Evolutionary conservation across 2,113 vertebrate species (phyloP), one percentile per base, ranked within the genome.

Genomic region (Gopherus evgoodei): DNA sequence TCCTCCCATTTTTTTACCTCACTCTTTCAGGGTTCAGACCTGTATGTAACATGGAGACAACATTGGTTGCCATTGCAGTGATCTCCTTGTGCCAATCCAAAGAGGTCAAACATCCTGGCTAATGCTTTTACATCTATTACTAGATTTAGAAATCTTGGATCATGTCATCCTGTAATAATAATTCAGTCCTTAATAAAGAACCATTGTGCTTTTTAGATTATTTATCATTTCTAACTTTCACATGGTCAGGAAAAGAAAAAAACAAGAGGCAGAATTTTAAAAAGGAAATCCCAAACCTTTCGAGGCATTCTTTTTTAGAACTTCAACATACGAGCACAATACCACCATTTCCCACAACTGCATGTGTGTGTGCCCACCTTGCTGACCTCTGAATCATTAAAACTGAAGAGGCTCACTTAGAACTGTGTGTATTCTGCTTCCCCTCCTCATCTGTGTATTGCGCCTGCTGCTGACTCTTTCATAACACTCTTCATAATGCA

Each of bases 351-450:
- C 90, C 44, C 93, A 89, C 52, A 83, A 25, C 38, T 81, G 22
- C 38, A 12, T 47, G 25, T 78, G 25, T 27, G 13, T 47, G 11
- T 47, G 5, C 9, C 16, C 85, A 91, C 35, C 47, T 88, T 91
- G 93, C 59, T 95, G 94, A 95, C 81, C 79, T 93, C 56, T 0
- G 1, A 31, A 44, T 88, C 81, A 93, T 97, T 96, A 96, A 96
- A 96, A 84, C 95, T 97, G 92, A 94, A 96, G 80, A 91, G 35
- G 1, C 9, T 56, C 83, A 65, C 94, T 95, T 50, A 88, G 29
- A 83, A 88, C 35, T 59, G 0, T 0, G 56, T 7, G 0, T 94
- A 89, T 88, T 90, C 88, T 96, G 86, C 57, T 81, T 94, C 57
- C 21, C 80, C 76, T 44, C 42, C 75, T 25, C 75, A 76, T 47